Base-by-base conservation (phyloP, 1,140 invertebrate species). In the Protaetia brevitarsis region DNA sequence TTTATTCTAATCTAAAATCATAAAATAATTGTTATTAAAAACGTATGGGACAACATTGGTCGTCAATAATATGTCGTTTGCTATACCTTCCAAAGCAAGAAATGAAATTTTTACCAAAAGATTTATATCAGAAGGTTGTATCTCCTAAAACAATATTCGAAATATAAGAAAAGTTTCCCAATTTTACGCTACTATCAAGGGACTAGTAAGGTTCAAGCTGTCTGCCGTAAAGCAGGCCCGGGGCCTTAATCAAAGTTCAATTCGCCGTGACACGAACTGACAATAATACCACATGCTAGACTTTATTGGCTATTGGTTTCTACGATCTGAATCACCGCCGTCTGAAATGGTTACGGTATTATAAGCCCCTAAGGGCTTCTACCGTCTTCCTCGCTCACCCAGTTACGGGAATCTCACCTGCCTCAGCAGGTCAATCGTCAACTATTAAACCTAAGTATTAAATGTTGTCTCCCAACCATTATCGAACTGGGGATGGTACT, bases 181-280 rank as follows among this genome's bases (percentile, higher is more conserved):
- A 66, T 69, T 69, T 69, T 29, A 63, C 65, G 61, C 59, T 60
- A 69, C 64, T 67, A 64, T 51, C 68, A 67, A 26, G 66, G 68
- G 68, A 69, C 60, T 45, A 60, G 65, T 69, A 69, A 69, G 68
- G 65, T 67, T 37, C 65, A 63, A 66, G 56, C 65, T 69, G 68
- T 67, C 68, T 64, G 51, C 61, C 21, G 41, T 51, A 51, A 51
- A 51, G 41, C 41, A 59, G 61, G 31, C 62, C 63, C 28, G 37
- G 30, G 63, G 68, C 65, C 70, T 68, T 72, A 72, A 72, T 72
- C 71, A 72, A 72, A 72, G 71, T 70, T 68, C 71, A 70, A 70
- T 72, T 67, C 69, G 63, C 61, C 67, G 67, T 70, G 71, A 72
- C 69, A 69, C 71, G 67, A 69, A 68, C 69, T 70, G 71, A 72